Base-by-base conservation (phyloP, 2,797 vertebrate species). In the Schizopygopsis malacanthus region DNA sequence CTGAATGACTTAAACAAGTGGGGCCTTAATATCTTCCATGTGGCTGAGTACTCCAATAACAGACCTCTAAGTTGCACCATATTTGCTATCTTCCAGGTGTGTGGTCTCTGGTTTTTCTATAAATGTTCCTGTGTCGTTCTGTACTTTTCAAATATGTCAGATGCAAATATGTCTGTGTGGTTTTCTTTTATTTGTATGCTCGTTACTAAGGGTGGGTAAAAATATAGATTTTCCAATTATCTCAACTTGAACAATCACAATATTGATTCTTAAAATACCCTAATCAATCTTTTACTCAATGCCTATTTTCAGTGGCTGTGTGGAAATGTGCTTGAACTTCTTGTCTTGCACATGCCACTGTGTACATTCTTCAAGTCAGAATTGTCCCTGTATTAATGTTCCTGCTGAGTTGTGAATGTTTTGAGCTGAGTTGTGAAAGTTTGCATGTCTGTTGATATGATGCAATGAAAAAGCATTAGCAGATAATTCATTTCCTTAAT, bases 11-110 rank as follows among this genome's bases (percentile, higher is more conserved):
- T 98, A 90, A 97, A 97, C 94, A 98, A 96, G 93, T 98, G 97
- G 97, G 97, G 97, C 94, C 96, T 98, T 95, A 98, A 98, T 95
- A 98, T 98, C 93, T 98, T 98, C 90, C 94, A 90, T 5, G 96
- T 98, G 92, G 96, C 97, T 1, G 96, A 98, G 87, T 97, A 95
- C 67, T 97, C 97, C 1, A 96, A 97, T 91, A 97, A 97, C 91
- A 95, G 96, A 90, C 97, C 97, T 45, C 97, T 98, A 82, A 96
- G 97, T 93, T 98, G 97, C 92, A 96, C 96, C 90, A 97, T 98
- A 97, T 98, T 96, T 86, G 95, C 95, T 33, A 96, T 98, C 90
- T 98, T 98, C 93, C 96, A 98, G 97, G 97, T 98, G 28, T 41
- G 77, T 81, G 18, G 15, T 47, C 54, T 6, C 6, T 73, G 28